Conservation (phyloP, 2,113 vertebrate genomes). For the Suncus etruscus region DNA sequence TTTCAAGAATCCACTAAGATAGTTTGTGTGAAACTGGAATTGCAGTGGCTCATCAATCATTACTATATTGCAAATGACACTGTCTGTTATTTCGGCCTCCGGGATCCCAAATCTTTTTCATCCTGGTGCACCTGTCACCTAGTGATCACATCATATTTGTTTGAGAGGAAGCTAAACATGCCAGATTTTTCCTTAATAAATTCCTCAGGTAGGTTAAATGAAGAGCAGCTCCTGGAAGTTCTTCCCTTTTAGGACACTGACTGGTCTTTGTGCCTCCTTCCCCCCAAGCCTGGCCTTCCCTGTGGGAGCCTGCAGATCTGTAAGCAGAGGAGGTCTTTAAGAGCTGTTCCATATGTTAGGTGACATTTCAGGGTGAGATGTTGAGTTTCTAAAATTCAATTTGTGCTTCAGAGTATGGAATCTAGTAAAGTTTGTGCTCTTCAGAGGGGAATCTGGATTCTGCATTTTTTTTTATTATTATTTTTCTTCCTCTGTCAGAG, state of each 20-base stretch:
- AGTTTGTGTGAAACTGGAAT: not conserved
- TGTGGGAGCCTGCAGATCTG: not conserved
- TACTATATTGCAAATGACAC: too few species aligned
- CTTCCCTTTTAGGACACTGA: too few species aligned
- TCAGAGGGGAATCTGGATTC: not conserved
- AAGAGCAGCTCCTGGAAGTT: not conserved
- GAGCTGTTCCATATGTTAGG: not conserved
- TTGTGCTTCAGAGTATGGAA: too few species aligned
- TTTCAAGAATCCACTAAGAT: not conserved
- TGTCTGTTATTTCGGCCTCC: not conserved
- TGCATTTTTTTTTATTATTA: not conserved
- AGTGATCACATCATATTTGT: not conserved
- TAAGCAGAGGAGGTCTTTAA: not conserved
- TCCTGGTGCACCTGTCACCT: not conserved
- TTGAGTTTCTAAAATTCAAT: not conserved
- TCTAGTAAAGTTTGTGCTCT: too few species aligned
- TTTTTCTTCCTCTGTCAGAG: too few species aligned
- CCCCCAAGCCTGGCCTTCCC: not conserved
- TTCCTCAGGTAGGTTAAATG: not conserved
- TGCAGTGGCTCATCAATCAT: not conserved
- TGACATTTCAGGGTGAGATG: not conserved
- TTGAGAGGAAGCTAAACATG: constrained; percentile 11
- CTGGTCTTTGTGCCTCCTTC: not conserved
- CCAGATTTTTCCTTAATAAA: not conserved
- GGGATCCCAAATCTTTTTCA: not conserved